Evolutionary conservation across 2,888 invertebrate genomes (phyloP).

Genomic region (Acrobasis suavella): DNA sequence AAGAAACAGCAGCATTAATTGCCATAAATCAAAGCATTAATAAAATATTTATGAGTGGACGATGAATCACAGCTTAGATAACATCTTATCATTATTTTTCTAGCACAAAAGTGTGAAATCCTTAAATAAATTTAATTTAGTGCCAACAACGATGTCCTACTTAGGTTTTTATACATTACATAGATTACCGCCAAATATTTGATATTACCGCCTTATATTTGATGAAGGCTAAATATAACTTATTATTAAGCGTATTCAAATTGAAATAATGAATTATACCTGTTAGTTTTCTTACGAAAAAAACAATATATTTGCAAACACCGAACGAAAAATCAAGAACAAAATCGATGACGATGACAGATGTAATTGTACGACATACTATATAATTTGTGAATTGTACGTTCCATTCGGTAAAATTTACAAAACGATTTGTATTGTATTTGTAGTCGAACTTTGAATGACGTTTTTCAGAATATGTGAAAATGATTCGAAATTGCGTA

Average conservation of each 20-base stretch:
- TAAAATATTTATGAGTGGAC: neutral
- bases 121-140: neutral
- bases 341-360: neutral
- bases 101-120: neutral
- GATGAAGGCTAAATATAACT: neutral
- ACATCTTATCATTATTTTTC: neutral
- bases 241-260: neutral
- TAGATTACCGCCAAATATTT: neutral
- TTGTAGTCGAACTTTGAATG: too few relatives aligned
- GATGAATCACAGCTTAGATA: neutral
- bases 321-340: neutral
- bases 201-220: too few relatives aligned
- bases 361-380: too few relatives aligned
- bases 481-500: neutral
- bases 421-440: too few relatives aligned
- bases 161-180: neutral
- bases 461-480: too few relatives aligned
- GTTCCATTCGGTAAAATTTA: too few relatives aligned
- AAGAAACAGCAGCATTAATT: neutral
- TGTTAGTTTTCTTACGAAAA: neutral
- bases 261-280: neutral
- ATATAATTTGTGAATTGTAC: too few relatives aligned
- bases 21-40: neutral
- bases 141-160: neutral
- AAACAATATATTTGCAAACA: neutral